A percentile compares a stretch with the other conserved stretches of the same genome.
These are phyloP conservation scores for Acanthoscelides obtectus DNA, from an alignment of 2,888 invertebrate species.

Conservation along the genomic window DNA sequence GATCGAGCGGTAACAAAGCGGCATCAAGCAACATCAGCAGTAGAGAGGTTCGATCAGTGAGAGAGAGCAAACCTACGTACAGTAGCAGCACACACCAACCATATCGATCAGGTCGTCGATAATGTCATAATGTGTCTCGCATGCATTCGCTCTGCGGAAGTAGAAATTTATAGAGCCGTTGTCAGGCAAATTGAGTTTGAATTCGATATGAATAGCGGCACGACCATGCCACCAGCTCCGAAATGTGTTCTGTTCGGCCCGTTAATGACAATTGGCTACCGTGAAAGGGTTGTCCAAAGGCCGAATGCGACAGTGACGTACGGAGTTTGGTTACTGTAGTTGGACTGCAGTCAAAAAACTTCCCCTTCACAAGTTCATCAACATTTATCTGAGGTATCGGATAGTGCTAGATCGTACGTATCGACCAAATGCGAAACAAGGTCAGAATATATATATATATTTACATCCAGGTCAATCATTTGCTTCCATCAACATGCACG, in stretches of 20 bases:
- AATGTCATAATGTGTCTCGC: conserved; percentile 23
- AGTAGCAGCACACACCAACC: background rate
- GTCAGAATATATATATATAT: too few species aligned
- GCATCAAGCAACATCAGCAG: background rate
- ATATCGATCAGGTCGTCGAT: conserved; percentile 15
- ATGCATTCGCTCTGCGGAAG: conserved; percentile 35
- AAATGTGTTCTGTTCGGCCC: background rate
- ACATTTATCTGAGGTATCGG: too few species aligned
- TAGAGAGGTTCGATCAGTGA: background rate
- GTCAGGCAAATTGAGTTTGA: conserved; percentile 41
- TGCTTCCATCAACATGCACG: too few species aligned
- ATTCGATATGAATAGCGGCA: conserved; percentile 42
- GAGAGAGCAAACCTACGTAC: background rate
- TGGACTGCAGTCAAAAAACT: too few species aligned
- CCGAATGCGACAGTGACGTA: background rate
- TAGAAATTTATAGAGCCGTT: conserved; percentile 39
- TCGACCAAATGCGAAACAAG: too few species aligned
- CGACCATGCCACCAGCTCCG: conserved; percentile 7
- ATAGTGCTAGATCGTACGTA: too few species aligned
- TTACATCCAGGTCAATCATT: too few species aligned
- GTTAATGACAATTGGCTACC: conserved; percentile 43
- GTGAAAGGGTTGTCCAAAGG: conserved; percentile 36
- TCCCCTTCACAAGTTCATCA: too few species aligned
- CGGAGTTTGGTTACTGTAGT: background rate
- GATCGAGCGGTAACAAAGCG: background rate